These are phyloP conservation scores for Hydrolagus affinis DNA, from an alignment of 2,113 vertebrate species.

Conservation along the genomic window DNA sequence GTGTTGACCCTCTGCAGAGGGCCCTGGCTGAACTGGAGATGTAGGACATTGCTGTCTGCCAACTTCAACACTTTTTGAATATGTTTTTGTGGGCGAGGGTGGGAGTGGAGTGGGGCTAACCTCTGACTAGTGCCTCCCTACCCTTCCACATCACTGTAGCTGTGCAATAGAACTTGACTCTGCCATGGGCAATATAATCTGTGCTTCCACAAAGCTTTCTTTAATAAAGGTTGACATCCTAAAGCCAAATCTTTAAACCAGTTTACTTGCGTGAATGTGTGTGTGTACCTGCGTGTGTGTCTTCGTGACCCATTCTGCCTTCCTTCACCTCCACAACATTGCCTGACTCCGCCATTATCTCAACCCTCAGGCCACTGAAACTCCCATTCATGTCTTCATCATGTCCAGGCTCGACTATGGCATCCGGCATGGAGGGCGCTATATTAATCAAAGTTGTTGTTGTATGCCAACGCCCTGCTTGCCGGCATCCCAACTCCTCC, in stretches of 20 bases:
- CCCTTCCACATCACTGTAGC: not conserved
- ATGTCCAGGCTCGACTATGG: too few species aligned
- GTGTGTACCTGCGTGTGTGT: too few species aligned
- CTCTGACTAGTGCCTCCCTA: not conserved
- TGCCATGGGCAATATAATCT: not conserved
- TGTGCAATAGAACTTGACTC: not conserved
- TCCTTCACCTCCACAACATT: too few species aligned
- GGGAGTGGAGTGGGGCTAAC: not conserved
- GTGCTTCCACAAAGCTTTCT: slow-evolving; percentile 1
- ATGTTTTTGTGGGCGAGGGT: not conserved
- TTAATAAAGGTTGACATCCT: slow-evolving; percentile 7
- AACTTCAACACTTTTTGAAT: not conserved
- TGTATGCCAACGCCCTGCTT: too few species aligned
- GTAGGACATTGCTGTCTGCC: slow-evolving; percentile 42
- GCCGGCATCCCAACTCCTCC: too few species aligned
- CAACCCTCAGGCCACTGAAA: too few species aligned
- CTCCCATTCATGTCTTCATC: too few species aligned
- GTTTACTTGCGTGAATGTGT: too few species aligned
- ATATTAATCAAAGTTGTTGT: too few species aligned
- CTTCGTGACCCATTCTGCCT: not conserved
- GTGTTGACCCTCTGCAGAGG: slow-evolving; percentile 74
- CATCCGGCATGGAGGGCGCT: too few species aligned
- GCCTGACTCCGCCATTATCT: too few species aligned
- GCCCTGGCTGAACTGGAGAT: slow-evolving; percentile 76
- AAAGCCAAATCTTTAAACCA: not conserved